Evolutionary conservation across 1,140 invertebrate species (phyloP), one percentile per base, ranked within the genome.

Genomic region (Sesamia nonagrioides): DNA sequence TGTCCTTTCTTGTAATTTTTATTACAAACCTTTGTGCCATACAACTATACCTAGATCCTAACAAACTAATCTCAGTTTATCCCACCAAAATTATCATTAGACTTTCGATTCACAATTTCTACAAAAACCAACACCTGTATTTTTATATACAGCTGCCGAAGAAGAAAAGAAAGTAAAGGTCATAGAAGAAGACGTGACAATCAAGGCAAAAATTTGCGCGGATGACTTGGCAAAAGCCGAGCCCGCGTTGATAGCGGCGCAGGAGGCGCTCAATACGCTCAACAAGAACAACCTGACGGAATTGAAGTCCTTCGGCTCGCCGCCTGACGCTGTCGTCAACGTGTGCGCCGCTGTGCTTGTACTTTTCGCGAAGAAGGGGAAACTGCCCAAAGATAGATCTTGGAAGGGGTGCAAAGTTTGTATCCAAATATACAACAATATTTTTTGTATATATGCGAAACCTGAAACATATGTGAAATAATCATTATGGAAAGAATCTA

Each of bases 211-310:
- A 90, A 96, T 98, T 79, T 99, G 98, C 91, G 98, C 98, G 76
- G 97, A 97, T 87, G 99, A 99, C 95, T 96, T 99, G 79, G 96
- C 96, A 0, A 98, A 98, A 90, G 98, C 98, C 13, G 98, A 99
- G 91, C 99, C 99, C 0, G 98, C 98, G 1, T 95, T 99, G 9
- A 90, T 97, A 7, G 98, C 98, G 33, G 98, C 99, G 1, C 97
- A 98, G 89, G 98, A 97, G 85, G 98, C 99, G 50, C 95, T 99
- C 48, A 97, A 99, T 88, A 99, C 98, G 0, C 93, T 99, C 0
- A 99, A 99, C 90, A 99, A 99, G 95, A 97, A 96, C 80, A 99
- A 99, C 94, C 94, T 99, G 60, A 99, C 98, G 1, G 99, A 99
- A 92, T 94, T 99, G 85, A 99, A 99, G 92, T 98, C 98, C 5